Percentiles rank a stretch among this genome's conserved stretches.
Conservation (phyloP, 2,888 invertebrate species). For the Synanthedon formicaeformis region DNA sequence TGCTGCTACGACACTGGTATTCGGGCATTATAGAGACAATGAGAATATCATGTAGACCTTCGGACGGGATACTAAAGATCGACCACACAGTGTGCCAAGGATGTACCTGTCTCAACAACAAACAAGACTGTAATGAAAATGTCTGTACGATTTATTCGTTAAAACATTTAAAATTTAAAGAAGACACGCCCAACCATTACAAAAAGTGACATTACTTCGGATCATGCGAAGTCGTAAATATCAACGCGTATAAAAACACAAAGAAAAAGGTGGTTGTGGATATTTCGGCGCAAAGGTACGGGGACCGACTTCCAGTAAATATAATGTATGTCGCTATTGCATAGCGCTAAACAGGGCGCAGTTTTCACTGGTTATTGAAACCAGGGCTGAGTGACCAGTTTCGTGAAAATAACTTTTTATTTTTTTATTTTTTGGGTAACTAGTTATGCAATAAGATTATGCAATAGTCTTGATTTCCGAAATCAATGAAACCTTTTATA, state of each 20-base stretch:
- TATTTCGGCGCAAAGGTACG: slow-evolving; percentile 37
- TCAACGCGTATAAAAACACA: slow-evolving; percentile 51
- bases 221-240: slow-evolving; percentile 56
- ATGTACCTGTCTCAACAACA: slow-evolving; percentile 50
- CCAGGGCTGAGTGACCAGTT: too few relatives aligned
- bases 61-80: slow-evolving; percentile 31
- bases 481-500: too few relatives aligned
- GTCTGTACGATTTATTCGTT: slow-evolving; percentile 37
- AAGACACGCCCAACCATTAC: slow-evolving; percentile 24
- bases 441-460: too few relatives aligned
- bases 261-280: slow-evolving; percentile 43
- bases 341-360: not conserved
- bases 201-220: slow-evolving; percentile 49
- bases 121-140: slow-evolving; percentile 17
- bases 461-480: too few relatives aligned
- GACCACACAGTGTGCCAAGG: slow-evolving; percentile 66
- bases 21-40: slow-evolving; percentile 13
- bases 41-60: slow-evolving; percentile 21
- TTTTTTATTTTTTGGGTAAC: too few relatives aligned
- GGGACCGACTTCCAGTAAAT: not conserved
- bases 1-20: slow-evolving; percentile 9
- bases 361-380: too few relatives aligned
- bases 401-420: too few relatives aligned
- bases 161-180: slow-evolving; percentile 40
- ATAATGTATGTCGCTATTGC: not conserved